Evolutionary conservation across 1,140 invertebrate genomes (phyloP).

Genomic region (Orius insidiosus): DNA sequence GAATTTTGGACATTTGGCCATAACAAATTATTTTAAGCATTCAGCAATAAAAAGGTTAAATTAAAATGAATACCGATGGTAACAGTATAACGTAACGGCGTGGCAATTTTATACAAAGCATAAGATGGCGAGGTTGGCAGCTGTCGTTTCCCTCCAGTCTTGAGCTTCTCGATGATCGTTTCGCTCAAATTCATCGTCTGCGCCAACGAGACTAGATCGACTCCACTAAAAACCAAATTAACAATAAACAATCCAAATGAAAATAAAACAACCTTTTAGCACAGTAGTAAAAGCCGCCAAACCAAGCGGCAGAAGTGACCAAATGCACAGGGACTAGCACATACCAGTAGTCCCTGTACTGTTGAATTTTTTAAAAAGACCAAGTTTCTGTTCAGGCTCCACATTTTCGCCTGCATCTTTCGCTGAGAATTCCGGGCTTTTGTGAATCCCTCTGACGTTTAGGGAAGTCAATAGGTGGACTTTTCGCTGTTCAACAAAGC

Average conservation of each 20-base stretch:
- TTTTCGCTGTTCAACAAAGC: no score
- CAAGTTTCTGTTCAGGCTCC: no score
- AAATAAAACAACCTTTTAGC: constrained; percentile 54
- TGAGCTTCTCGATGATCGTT: constrained; percentile 50
- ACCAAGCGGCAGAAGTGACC: constrained; percentile 70
- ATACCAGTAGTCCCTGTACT: constrained; percentile 89
- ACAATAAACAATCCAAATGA: constrained; percentile 8
- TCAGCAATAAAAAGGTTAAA: no score
- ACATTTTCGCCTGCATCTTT: no score
- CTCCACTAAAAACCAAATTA: constrained; percentile 47
- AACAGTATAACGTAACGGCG: constrained; percentile 75
- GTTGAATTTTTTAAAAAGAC: no score
- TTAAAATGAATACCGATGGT: constrained; percentile 78
- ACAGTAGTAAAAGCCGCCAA: constrained; percentile 67
- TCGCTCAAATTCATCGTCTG: constrained; percentile 59
- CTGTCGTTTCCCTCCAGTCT: constrained; percentile 35
- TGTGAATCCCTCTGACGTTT: no score
- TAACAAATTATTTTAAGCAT: no score
- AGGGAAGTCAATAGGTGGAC: no score
- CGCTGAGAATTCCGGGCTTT: no score
- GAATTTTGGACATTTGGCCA: no score
- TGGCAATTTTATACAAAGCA: constrained; percentile 78
- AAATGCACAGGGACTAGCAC: constrained; percentile 78
- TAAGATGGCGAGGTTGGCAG: constrained; percentile 83
- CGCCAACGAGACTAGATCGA: constrained; percentile 64